Evolutionary conservation across 2,888 invertebrate species (phyloP), one percentile per base, ranked within the genome.

Genomic region (Entomobrya proxima): DNA sequence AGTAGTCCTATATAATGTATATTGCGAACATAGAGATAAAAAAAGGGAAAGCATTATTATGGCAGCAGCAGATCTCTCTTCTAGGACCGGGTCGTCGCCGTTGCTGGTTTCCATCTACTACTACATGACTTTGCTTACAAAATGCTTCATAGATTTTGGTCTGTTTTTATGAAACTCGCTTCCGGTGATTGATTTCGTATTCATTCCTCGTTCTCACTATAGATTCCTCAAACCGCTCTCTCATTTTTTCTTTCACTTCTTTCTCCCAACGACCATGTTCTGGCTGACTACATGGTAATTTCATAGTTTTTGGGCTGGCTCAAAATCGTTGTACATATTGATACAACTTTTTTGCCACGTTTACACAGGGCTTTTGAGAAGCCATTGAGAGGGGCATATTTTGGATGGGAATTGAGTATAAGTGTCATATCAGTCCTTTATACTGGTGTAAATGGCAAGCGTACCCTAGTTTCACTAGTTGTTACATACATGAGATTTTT

Each of bases 151-250:
- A 64, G 64, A 35, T 64, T 64, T 37, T 35, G 18, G 64, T 64
- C 64, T 64, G 64, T 64, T 64, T 64, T 64, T 64, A 64, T 69
- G 77, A 78, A 78, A 67, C 72, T 72, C 32, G 78, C 84, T 84
- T 77, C 77, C 84, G 37, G 76, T 84, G 69, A 77, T 67, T 55
- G 77, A 69, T 84, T 67, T 76, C 55, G 77, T 84, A 84, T 77
- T 69, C 77, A 77, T 84, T 84, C 30, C 84, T 69, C 78, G 69
- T 84, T 44, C 72, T 58, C 32, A 37, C 67, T 64, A 55, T 74
- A 27, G 37, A 83, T 83, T 83, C 55, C 50, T 52, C 47, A 76
- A 76, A 67, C 67, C 75, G 32, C 24, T 24, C 44, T 61, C 32
- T 44, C 61, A 67, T 47, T 35, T 44, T 77, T 2, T 21, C 18